These are phyloP conservation scores for Hedychridium roseum DNA, from an alignment of 2,888 invertebrate species.

Conservation along the genomic window DNA sequence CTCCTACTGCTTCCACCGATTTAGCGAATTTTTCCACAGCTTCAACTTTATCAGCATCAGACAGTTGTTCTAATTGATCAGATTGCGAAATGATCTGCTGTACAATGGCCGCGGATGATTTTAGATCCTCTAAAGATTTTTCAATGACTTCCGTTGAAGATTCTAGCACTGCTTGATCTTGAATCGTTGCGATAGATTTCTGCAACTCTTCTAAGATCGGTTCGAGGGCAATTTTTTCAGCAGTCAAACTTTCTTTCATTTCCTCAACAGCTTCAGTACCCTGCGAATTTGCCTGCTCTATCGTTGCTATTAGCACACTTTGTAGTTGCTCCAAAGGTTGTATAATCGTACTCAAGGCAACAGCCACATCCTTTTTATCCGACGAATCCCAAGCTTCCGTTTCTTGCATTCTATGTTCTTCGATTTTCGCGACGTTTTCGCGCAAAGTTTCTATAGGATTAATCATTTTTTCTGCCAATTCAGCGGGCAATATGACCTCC, in stretches of 20 bases:
- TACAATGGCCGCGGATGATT: conserved; percentile 17
- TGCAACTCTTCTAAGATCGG: conserved; percentile 58
- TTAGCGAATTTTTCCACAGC: conserved; percentile 19
- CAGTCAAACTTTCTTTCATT: conserved; percentile 59
- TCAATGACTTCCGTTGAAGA: conserved; percentile 3
- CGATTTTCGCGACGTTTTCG: conserved; percentile 15
- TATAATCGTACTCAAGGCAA: conserved; percentile 17
- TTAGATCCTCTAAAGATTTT: conserved; percentile 21
- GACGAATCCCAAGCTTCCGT: conserved; percentile 8
- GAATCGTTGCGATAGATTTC: conserved; percentile 58
- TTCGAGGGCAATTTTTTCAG: conserved; percentile 5
- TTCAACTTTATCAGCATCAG: conserved; percentile 3
- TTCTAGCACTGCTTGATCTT: conserved; percentile 43
- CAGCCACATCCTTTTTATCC: conserved; percentile 11
- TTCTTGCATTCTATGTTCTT: conserved; percentile 11
- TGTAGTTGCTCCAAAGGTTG: conserved; percentile 15
- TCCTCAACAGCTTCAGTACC: conserved; percentile 12
- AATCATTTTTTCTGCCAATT: conserved; percentile 18
- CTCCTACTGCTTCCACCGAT: conserved; percentile 19
- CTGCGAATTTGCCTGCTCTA: too few relatives aligned
- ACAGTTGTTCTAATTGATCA: neutral
- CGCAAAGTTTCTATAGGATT: conserved; percentile 17
- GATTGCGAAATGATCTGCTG: conserved; percentile 11
- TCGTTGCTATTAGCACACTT: neutral
- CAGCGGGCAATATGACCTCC: too few relatives aligned